Evolutionary conservation across 2,113 vertebrate genomes (phyloP).

Genomic region (Embiotoca jacksoni): DNA sequence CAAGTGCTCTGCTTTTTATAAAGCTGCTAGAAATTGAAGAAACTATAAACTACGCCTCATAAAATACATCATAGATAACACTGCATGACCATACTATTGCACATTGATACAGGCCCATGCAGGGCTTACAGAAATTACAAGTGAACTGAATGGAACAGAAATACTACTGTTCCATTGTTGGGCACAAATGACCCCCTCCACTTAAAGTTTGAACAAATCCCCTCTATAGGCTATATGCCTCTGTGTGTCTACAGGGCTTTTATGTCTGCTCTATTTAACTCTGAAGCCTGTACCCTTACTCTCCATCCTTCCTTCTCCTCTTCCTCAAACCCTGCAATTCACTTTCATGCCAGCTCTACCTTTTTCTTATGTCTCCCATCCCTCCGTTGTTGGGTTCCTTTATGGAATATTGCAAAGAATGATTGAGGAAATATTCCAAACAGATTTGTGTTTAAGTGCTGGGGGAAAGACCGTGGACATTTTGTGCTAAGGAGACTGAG

Average conservation of each 20-base stretch:
- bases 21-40: neutral
- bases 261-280: slow-evolving; percentile 53
- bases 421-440: neutral
- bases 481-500: neutral
- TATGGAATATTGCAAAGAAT: neutral
- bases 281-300: slow-evolving; percentile 14
- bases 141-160: neutral
- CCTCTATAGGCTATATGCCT: slow-evolving; percentile 16
- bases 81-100: neutral
- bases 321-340: slow-evolving; percentile 18
- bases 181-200: slow-evolving; percentile 3
- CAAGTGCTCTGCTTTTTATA: neutral
- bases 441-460: neutral
- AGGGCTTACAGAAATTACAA: neutral
- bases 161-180: slow-evolving; percentile 1
- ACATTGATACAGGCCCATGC: neutral
- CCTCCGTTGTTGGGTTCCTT: neutral
- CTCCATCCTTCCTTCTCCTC: slow-evolving; percentile 5
- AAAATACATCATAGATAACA: too few relatives aligned
- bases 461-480: neutral
- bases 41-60: neutral
- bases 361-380: neutral
- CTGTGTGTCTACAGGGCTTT: slow-evolving; percentile 43
- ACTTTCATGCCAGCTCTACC: neutral
- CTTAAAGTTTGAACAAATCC: slow-evolving; percentile 29